Evolutionary conservation across 2,113 vertebrate species (phyloP).

Genomic region (Sorex fumeus): DNA sequence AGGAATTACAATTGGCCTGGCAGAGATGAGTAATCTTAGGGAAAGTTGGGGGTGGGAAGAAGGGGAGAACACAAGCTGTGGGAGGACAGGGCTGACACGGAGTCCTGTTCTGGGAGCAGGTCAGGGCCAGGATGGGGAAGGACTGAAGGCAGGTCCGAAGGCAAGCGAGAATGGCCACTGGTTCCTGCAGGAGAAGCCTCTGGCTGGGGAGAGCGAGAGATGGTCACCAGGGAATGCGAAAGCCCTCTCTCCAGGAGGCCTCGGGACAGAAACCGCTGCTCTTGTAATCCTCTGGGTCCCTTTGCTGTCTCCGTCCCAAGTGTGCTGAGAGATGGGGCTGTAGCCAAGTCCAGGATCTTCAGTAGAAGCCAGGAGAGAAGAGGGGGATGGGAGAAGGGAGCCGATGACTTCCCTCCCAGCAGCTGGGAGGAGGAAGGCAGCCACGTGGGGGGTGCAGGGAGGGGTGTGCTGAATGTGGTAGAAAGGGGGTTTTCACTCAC

Average conservation of each 20-base stretch:
- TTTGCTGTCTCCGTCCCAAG: conserved; percentile 51
- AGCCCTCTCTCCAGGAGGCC: conserved; percentile 61
- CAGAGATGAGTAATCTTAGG: conserved; percentile 61
- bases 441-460: background rate
- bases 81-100: background rate
- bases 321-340: conserved; percentile 36
- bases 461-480: background rate
- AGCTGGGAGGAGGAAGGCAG: background rate
- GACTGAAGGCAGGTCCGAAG: conserved; percentile 29
- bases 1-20: conserved; percentile 49
- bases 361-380: conserved; percentile 73
- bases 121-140: background rate
- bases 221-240: background rate
- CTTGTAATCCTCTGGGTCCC: conserved; percentile 57
- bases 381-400: conserved; percentile 52
- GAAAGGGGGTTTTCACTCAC: conserved; percentile 63
- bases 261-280: conserved; percentile 37
- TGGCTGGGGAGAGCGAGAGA: conserved; percentile 57
- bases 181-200: conserved; percentile 75
- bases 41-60: background rate
- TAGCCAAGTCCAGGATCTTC: conserved; percentile 56
- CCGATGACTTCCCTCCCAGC: background rate
- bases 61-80: background rate
- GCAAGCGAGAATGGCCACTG: conserved; percentile 58
- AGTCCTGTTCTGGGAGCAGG: background rate